phyloP scores from a whole-genome alignment of 1,140 invertebrate genomes.

The Drosophila arawakana region DNA sequence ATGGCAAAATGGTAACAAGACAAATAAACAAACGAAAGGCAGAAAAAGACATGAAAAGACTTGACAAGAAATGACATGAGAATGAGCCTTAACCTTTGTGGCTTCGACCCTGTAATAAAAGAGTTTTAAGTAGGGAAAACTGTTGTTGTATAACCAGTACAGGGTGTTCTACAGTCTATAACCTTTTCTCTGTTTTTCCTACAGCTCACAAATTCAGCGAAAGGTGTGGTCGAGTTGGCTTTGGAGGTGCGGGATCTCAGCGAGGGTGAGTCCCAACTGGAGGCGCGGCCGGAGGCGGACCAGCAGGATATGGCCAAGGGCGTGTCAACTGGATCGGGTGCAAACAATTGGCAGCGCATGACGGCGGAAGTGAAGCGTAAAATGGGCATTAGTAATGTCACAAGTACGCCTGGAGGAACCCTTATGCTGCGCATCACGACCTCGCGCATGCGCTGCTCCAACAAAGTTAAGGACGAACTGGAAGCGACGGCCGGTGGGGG shows the following conservation, averaged over 20 bases:
- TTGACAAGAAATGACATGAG: neutral
- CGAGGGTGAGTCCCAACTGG: conserved; percentile 20
- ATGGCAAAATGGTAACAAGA: conserved; percentile 32
- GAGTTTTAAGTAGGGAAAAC: too few species aligned
- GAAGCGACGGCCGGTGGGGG: conserved; percentile 69
- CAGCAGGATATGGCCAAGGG: conserved; percentile 6
- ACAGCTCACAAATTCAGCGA: conserved; percentile 70
- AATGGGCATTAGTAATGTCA: conserved; percentile 74
- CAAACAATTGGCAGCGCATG: conserved; percentile 75
- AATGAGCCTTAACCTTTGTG: conserved; percentile 16
- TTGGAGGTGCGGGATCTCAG: conserved; percentile 72
- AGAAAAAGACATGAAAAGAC: conserved; percentile 1
- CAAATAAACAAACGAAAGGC: conserved; percentile 25
- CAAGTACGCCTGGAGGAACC: conserved; percentile 25
- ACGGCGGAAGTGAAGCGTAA: conserved; percentile 73
- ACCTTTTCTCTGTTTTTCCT: neutral
- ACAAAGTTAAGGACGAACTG: conserved; percentile 82
- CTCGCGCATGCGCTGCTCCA: conserved; percentile 77
- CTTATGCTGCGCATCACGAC: conserved; percentile 72
- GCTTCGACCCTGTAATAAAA: too few species aligned
- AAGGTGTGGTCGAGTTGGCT: conserved; percentile 74
- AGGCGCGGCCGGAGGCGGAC: conserved; percentile 1
- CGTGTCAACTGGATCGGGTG: neutral
- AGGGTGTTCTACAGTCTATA: too few species aligned
- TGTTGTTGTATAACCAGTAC: too few species aligned